Conservation (phyloP, 2,797 vertebrate species). For the Peromyscus nudipes region DNA sequence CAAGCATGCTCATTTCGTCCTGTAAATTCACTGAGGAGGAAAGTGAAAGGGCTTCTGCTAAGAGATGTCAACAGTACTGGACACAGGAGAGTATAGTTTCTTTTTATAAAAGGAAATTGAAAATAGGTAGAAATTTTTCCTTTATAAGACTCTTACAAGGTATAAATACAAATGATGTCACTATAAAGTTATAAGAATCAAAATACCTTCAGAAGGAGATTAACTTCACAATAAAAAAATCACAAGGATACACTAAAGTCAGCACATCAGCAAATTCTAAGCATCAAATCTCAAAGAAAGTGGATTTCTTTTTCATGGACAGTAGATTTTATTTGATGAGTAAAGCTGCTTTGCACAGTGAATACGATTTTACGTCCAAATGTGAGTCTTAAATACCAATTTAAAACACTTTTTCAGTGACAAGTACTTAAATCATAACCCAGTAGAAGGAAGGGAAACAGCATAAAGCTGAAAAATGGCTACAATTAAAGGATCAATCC, state of each 20-base stretch:
- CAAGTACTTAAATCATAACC: constrained; percentile 52
- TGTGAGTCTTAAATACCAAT: constrained; percentile 41
- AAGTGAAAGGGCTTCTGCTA: constrained; percentile 50
- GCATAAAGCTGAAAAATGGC: constrained; percentile 26
- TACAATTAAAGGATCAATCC: constrained; percentile 56
- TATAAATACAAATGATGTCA: constrained; percentile 40
- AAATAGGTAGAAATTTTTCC: constrained; percentile 48
- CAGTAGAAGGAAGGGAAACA: neutral
- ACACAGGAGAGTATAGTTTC: neutral
- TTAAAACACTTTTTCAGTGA: constrained; percentile 49
- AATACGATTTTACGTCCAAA: constrained; percentile 7
- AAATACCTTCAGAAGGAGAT: constrained; percentile 58
- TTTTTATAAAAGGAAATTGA: constrained; percentile 35
- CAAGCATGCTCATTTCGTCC: constrained; percentile 35
- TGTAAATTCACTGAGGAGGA: constrained; percentile 39
- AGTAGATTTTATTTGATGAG: constrained; percentile 64
- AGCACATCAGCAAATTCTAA: constrained; percentile 42
- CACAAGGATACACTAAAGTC: constrained; percentile 52
- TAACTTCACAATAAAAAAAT: constrained; percentile 47
- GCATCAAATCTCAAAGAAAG: constrained; percentile 62
- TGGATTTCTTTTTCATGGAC: constrained; percentile 1
- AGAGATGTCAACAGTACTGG: constrained; percentile 28
- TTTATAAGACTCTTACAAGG: neutral
- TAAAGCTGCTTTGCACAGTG: constrained; percentile 53
- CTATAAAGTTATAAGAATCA: constrained; percentile 43